Evolutionary conservation across 2,888 invertebrate species (phyloP).

Genomic region (Cylloceria caligata): DNA sequence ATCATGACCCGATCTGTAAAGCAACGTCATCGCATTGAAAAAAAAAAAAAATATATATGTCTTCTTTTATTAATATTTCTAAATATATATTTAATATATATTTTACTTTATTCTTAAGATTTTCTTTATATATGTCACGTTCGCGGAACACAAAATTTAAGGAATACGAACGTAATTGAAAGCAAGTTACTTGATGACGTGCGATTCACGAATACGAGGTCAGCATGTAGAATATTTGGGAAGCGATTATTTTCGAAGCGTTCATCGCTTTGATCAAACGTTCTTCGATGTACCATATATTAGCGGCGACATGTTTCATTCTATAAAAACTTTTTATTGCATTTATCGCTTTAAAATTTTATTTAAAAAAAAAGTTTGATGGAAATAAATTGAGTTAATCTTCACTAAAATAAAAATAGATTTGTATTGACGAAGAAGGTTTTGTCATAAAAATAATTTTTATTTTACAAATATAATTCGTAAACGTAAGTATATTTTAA

Average conservation of each 20-base stretch:
- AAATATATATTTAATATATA: no score
- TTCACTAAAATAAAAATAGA: no score
- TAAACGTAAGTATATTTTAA: no score
- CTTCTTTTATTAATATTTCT: no score
- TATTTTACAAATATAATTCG: no score
- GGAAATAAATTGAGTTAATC: no score
- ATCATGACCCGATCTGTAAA: constrained; percentile 15
- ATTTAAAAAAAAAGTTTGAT: no score
- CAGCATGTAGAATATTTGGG: constrained; percentile 33
- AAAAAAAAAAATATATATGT: neutral
- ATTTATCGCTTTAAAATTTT: no score
- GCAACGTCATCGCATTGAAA: constrained; percentile 23
- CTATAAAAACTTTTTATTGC: neutral
- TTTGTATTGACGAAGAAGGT: no score
- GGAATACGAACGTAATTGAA: constrained; percentile 25
- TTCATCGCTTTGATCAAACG: neutral
- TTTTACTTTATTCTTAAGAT: no score
- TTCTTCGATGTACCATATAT: neutral
- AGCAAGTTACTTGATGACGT: constrained; percentile 36
- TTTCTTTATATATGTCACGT: neutral
- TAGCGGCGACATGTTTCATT: no score
- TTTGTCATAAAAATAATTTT: no score
- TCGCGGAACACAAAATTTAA: neutral
- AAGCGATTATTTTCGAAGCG: constrained; percentile 12
- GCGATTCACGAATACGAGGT: constrained; percentile 46